Evolutionary conservation across 2,888 invertebrate species (phyloP), one percentile per base, ranked within the genome.

Genomic region (Anoplius nigerrimus): DNA sequence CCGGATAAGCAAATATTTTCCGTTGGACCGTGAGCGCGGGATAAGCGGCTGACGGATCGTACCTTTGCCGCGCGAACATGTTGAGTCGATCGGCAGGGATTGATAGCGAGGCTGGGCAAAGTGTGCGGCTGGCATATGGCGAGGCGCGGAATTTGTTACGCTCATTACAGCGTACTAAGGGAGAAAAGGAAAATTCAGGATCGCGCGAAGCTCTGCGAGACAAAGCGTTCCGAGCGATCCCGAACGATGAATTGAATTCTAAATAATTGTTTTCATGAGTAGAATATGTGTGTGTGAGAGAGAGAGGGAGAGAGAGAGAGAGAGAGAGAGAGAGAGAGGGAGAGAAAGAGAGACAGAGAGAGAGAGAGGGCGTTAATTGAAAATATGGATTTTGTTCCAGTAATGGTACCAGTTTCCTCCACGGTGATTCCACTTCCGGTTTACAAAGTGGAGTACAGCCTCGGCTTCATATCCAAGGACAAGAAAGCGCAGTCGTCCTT

Each of bases 341-440:
- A 18, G n/a, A n/a, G n/a, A n/a, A n/a, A n/a, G n/a, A n/a, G n/a
- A n/a, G n/a, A n/a, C n/a, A n/a, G n/a, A n/a, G 48, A 48, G 18
- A 48, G 20, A 51, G 20, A 51, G 21, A 16, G 8, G 21, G 18
- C 21, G 18, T 51, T 51, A 20, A 51, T 51, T 51, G 21, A 13
- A 24, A 34, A 34, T 6, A 6, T 15, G 22, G 18, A 53, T n/a
- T 24, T 69, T 48, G 22, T 81, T 79, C 13, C 83, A 93, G 93
- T 93, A 86, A 89, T 93, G 81, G 90, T 93, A 59, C 90, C 93
- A 8, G 91, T 93, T n/a, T 93, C 93, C 0, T 93, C 93, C 2
- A 93, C 93, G 15, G 93, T 93, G 5, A 92, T 93, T 75, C 93
- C 93, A 1, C 83, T 93, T 43, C 91, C 92, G 1, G 91, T 91